A percentile compares a stretch with the other conserved stretches of the same genome.
Conservation (phyloP, 2,888 invertebrate genomes). For the Eucriotettix oculatus region DNA sequence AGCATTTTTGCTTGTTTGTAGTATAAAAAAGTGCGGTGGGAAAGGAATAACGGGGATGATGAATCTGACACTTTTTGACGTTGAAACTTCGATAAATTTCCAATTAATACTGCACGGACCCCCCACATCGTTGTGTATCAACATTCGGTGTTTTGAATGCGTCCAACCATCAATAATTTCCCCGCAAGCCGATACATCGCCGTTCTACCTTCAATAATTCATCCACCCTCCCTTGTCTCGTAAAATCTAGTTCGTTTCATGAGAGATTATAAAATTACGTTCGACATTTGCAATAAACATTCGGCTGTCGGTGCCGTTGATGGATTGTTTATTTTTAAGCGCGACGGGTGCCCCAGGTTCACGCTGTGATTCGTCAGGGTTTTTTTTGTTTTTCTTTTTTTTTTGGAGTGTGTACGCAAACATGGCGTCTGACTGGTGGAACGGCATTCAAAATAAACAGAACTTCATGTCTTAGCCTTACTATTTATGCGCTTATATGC, state of each 20-base stretch:
- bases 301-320: slow-evolving; percentile 9
- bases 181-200: slow-evolving; percentile 6
- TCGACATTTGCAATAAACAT: slow-evolving; percentile 12
- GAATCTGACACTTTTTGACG: slow-evolving; percentile 13
- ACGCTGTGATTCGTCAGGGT: no score
- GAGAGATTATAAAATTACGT: slow-evolving; percentile 13
- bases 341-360: not conserved
- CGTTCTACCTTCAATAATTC: slow-evolving; percentile 12
- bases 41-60: slow-evolving; percentile 6
- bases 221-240: slow-evolving; percentile 6
- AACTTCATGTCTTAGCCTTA: no score
- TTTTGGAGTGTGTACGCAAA: no score
- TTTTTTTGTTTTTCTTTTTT: no score
- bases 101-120: slow-evolving; percentile 10
- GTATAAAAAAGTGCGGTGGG: not conserved
- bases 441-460: no score
- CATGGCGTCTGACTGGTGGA: no score
- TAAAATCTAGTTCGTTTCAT: slow-evolving; percentile 4
- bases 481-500: no score
- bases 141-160: slow-evolving; percentile 6
- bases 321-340: slow-evolving; percentile 11
- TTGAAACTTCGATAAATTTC: slow-evolving; percentile 13
- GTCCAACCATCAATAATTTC: slow-evolving; percentile 8
- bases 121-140: slow-evolving; percentile 5
- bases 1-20: not conserved